These are phyloP conservation scores for Andrena bucephala DNA, from an alignment of 2,888 invertebrate species.

Conservation along the genomic window DNA sequence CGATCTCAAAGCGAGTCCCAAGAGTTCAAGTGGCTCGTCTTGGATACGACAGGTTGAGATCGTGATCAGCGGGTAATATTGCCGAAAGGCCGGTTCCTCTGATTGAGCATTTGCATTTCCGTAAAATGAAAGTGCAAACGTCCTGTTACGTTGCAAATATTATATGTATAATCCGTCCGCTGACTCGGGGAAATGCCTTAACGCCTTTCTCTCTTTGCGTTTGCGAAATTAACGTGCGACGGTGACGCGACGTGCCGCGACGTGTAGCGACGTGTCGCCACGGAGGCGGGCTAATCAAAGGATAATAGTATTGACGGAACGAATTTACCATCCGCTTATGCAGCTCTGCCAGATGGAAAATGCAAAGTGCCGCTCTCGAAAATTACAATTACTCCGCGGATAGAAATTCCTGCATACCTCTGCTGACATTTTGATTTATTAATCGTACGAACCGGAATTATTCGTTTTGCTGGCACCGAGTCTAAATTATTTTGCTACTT, in stretches of 20 bases:
- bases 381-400: constrained; percentile 63
- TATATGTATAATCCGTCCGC: not conserved
- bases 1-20: not conserved
- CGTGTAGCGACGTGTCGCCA: not conserved
- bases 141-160: too few species aligned
- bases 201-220: constrained; percentile 20
- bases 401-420: constrained; percentile 51
- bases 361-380: constrained; percentile 31
- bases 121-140: too few species aligned
- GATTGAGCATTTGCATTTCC: too few species aligned
- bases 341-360: constrained; percentile 39
- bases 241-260: not conserved
- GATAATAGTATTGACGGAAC: constrained; percentile 61
- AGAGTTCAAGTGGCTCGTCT: not conserved
- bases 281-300: constrained; percentile 61
- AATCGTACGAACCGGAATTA: constrained; percentile 53
- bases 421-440: constrained; percentile 66
- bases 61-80: too few species aligned
- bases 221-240: constrained; percentile 31
- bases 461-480: constrained; percentile 39
- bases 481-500: constrained; percentile 41
- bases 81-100: too few species aligned
- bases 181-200: not conserved
- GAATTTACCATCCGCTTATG: constrained; percentile 65
- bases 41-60: not conserved